Evolutionary conservation across 2,797 vertebrate genomes (phyloP), one percentile per base, ranked within the genome.

Genomic region (Clarias pachynema): DNA sequence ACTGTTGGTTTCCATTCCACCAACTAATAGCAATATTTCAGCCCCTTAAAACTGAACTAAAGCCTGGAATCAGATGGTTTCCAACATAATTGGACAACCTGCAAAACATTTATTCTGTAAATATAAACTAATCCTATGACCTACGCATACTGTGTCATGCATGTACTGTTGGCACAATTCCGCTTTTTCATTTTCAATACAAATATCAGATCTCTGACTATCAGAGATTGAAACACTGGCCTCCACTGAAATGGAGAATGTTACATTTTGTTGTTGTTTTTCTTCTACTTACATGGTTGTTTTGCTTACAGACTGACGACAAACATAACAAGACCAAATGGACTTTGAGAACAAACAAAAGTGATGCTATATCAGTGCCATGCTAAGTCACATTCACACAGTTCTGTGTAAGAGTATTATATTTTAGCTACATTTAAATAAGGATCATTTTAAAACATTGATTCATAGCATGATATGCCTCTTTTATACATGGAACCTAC

Each of bases 281-380:
- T 81, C 24, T 83, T 29, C 31, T 62, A 9, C 14, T 44, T 60
- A 72, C 12, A n/a, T 37, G 31, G 2, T 34, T 81, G 29, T 68
- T 82, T 73, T 78, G 37, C 63, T 85, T 70, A 22, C 24, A 44
- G 53, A 77, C 18, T 83, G 91, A 93, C 49, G 18, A 9, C 68
- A 65, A 84, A 89, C 86, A 89, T 86, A 86, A 83, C 88, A 66
- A 73, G 57, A 84, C 40, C 44, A 91, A 84, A 65, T 94, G 94
- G 92, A 94, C 94, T 95, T 95, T 95, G 93, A 94, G 86, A 93
- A 89, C 88, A 91, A 92, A 91, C 89, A 84, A 84, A 89, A 56
- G 63, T 72, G 73, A 40, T 7, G 24, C 81, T 66, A 81, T 70
- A 59, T 80, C 92, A 87, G 93, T 83, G 8, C 59, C 59, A 40